These are phyloP conservation scores for Drosophila nigromelanica DNA, from an alignment of 1,140 invertebrate species.

Conservation along the genomic window DNA sequence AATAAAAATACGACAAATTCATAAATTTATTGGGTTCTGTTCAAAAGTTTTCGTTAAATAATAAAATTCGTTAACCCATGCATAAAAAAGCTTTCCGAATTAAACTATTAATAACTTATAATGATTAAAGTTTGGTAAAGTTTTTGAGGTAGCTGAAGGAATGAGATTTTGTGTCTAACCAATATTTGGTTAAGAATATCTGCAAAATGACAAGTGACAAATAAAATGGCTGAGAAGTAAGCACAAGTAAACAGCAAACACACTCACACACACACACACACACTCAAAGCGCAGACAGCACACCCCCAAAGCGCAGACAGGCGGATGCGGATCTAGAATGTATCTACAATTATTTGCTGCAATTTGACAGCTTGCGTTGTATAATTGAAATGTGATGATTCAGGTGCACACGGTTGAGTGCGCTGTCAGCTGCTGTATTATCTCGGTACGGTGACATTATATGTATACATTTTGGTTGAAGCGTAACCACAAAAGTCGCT, in stretches of 20 bases:
- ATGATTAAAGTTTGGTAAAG: neutral
- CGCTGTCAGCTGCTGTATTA: constrained; percentile 50
- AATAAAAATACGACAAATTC: too few relatives aligned
- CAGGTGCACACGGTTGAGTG: constrained; percentile 55
- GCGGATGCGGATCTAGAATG: constrained; percentile 13
- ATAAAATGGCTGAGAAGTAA: constrained; percentile 9
- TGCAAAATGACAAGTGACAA: constrained; percentile 6
- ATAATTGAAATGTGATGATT: constrained; percentile 73
- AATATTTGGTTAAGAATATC: constrained; percentile 22
- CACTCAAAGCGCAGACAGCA: neutral
- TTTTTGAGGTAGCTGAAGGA: constrained; percentile 4
- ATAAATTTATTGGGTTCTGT: neutral
- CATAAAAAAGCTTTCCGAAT: neutral
- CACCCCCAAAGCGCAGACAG: neutral
- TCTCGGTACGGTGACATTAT: constrained; percentile 18
- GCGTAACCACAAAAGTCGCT: constrained; percentile 53
- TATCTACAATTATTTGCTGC: constrained; percentile 56
- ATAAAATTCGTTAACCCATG: neutral
- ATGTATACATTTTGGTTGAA: constrained; percentile 19
- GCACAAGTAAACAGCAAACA: neutral
- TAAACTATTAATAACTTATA: neutral
- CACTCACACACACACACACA: neutral
- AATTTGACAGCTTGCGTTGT: constrained; percentile 47
- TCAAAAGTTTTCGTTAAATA: too few relatives aligned
- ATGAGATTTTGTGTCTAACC: constrained; percentile 8